Evolutionary conservation across 2,888 invertebrate genomes (phyloP).

Genomic region (Synergus itoensis): DNA sequence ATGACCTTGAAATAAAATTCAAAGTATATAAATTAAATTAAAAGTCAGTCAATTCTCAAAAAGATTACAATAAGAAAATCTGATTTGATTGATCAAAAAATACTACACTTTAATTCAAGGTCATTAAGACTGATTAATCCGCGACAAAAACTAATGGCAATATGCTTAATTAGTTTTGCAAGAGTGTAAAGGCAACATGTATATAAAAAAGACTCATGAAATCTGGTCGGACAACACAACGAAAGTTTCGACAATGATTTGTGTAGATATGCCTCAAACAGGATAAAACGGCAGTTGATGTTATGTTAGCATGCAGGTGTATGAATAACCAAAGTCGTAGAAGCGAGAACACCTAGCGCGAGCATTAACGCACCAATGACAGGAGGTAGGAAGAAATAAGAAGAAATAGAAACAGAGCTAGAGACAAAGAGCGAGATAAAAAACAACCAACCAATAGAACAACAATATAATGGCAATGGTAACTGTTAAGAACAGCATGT

Average conservation of each 20-base stretch:
- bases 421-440: conserved; percentile 58
- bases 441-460: conserved; percentile 54
- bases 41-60: neutral
- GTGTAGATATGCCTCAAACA: neutral
- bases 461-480: conserved; percentile 45
- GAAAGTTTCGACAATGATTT: neutral
- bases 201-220: conserved; percentile 5
- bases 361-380: conserved; percentile 29
- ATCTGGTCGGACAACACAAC: neutral
- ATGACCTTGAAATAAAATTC: conserved; percentile 22
- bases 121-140: neutral
- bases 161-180: conserved; percentile 12
- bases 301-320: conserved; percentile 36
- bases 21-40: too few relatives aligned
- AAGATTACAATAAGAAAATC: neutral
- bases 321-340: conserved; percentile 6
- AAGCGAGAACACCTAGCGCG: conserved; percentile 34
- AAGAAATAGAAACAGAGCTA: conserved; percentile 57
- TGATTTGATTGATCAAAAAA: neutral
- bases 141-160: conserved; percentile 23
- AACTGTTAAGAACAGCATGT: conserved; percentile 43
- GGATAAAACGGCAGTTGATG: neutral
- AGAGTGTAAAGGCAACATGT: neutral
- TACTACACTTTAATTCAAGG: conserved; percentile 15
- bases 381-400: conserved; percentile 36